Evolutionary conservation across 2,888 invertebrate genomes (phyloP).

Genomic region (Drosophila nigritarsus): DNA sequence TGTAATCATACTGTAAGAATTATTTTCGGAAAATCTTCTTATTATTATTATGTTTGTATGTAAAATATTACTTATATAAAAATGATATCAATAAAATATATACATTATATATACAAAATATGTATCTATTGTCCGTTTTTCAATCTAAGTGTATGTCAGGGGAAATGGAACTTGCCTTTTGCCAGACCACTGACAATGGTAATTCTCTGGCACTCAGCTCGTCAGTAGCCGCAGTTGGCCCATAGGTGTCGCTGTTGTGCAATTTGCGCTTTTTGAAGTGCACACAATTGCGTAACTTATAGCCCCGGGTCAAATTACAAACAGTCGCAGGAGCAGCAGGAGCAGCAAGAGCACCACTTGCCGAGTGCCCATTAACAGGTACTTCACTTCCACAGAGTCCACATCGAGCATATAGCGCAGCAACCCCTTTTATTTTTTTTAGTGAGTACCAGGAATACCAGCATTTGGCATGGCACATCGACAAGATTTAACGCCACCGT

Average conservation of each 20-base stretch:
- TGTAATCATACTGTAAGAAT: no score
- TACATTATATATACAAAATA: not conserved
- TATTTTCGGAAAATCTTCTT: not conserved
- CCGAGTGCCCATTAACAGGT: conserved; percentile 83
- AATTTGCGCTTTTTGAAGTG: conserved; percentile 79
- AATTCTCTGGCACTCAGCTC: conserved; percentile 34
- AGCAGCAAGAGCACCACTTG: conserved; percentile 57
- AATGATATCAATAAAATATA: not conserved
- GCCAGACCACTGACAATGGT: conserved; percentile 57
- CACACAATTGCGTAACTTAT: conserved; percentile 81
- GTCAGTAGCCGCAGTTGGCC: conserved; percentile 1
- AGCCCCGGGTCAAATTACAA: conserved; percentile 84
- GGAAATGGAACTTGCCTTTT: conserved; percentile 25
- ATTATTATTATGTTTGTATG: not conserved
- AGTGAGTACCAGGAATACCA: conserved; percentile 69
- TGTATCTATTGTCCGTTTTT: not conserved
- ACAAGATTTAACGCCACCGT: conserved; percentile 72
- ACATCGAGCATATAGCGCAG: not conserved
- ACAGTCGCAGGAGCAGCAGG: conserved; percentile 33
- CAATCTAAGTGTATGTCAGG: not conserved
- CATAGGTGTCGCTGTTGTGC: conserved; percentile 75
- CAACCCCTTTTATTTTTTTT: conserved; percentile 51
- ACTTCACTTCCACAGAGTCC: conserved; percentile 66
- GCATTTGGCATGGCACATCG: conserved; percentile 81
- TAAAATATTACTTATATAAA: not conserved